phyloP scores from a whole-genome alignment of 2,797 vertebrate genomes.

The Hylomyscus alleni region DNA sequence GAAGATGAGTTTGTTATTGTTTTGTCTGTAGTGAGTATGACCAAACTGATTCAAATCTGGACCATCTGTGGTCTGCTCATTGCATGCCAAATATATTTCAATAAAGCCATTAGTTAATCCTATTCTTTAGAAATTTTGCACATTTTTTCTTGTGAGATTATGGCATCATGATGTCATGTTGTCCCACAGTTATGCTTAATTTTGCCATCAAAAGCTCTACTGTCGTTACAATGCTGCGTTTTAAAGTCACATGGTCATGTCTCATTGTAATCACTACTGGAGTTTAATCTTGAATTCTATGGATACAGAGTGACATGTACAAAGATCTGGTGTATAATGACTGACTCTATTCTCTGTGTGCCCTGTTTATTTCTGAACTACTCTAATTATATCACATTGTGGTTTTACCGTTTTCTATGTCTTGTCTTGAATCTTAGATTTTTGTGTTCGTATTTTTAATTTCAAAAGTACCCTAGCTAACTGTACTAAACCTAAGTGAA shows the following conservation, averaged over 20 bases:
- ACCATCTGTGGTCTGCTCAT: not conserved
- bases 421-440: not conserved
- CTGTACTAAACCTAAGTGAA: not conserved
- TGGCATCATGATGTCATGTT: not conserved
- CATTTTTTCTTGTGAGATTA: not conserved
- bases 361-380: not conserved
- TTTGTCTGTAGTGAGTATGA: not conserved
- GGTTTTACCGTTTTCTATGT: not conserved
- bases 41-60: not conserved
- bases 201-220: not conserved
- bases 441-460: not conserved
- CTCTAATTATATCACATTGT: not conserved
- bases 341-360: not conserved
- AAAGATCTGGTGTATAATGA: not conserved
- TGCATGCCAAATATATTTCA: not conserved
- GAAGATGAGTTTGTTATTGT: not conserved
- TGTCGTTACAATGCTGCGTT: not conserved
- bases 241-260: not conserved
- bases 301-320: not conserved
- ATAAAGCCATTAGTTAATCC: not conserved
- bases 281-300: slow-evolving; percentile 25
- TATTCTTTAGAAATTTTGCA: not conserved
- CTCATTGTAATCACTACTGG: not conserved
- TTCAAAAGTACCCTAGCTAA: not conserved
- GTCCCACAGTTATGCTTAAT: not conserved